Percentiles rank a stretch among this genome's conserved stretches.
These are phyloP conservation scores for Drosophila asahinai DNA, from an alignment of 1,140 invertebrate species.

Conservation along the genomic window DNA sequence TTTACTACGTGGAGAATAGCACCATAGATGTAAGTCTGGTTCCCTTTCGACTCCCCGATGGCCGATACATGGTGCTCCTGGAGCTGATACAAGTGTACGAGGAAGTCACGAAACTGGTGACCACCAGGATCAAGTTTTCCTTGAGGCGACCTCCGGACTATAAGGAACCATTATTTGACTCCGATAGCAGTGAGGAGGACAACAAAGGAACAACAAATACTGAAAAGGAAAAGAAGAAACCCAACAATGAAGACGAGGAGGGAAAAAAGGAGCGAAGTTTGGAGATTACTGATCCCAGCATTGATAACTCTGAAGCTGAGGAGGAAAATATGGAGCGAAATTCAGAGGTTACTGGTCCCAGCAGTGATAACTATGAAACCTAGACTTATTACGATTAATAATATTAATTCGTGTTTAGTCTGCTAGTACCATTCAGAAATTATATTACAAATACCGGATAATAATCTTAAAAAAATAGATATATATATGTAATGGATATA, in stretches of 20 bases:
- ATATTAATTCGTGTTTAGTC: background rate
- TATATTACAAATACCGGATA: too few relatives aligned
- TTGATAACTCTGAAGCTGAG: background rate
- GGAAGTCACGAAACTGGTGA: slow-evolving; percentile 57
- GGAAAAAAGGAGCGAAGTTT: background rate
- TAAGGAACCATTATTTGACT: background rate
- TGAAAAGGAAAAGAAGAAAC: background rate
- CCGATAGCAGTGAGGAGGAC: slow-evolving; percentile 12
- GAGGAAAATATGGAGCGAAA: background rate
- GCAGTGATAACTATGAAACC: background rate
- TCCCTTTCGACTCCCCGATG: slow-evolving; percentile 49
- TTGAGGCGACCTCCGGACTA: slow-evolving; percentile 25
- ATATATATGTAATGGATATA: too few relatives aligned
- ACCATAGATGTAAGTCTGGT: slow-evolving; percentile 27
- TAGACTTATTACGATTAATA: background rate
- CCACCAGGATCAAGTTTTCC: slow-evolving; percentile 53
- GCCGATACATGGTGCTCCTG: slow-evolving; percentile 55
- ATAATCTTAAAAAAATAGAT: too few relatives aligned
- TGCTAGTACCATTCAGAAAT: too few relatives aligned
- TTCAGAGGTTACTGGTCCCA: background rate
- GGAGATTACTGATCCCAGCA: background rate
- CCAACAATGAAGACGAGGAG: too few relatives aligned
- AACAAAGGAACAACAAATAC: background rate
- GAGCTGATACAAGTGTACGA: slow-evolving; percentile 73
- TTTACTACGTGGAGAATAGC: slow-evolving; percentile 47